These are phyloP conservation scores for Panzeria rudis DNA, from an alignment of 2,888 invertebrate species.

Conservation along the genomic window DNA sequence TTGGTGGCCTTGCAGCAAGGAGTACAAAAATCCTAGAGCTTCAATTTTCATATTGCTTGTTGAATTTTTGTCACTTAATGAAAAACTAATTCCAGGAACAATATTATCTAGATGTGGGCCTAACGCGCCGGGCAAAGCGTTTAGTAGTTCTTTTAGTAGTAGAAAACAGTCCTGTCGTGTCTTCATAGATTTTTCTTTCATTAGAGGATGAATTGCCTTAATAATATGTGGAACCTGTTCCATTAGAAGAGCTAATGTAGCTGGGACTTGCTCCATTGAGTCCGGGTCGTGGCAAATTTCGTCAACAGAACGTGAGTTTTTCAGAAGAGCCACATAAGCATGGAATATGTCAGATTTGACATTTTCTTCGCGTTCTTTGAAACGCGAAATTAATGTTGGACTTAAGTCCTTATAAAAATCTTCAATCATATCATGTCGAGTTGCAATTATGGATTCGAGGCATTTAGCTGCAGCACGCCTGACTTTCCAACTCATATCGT, in stretches of 20 bases:
- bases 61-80: constrained; percentile 95
- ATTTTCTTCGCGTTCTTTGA: constrained; percentile 99
- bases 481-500: constrained; percentile 99
- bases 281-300: constrained; percentile 87
- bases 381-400: constrained; percentile 95
- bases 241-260: constrained; percentile 87
- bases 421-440: constrained; percentile 94
- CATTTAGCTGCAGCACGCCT: constrained; percentile 98
- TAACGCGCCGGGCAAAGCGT: constrained; percentile 94
- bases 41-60: constrained; percentile 99
- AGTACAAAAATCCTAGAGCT: constrained; percentile 92
- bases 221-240: constrained; percentile 90
- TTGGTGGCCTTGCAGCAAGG: constrained; percentile 82
- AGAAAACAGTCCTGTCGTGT: constrained; percentile 96
- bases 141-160: constrained; percentile 94
- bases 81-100: constrained; percentile 95
- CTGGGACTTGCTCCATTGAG: constrained; percentile 89
- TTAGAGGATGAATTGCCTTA: constrained; percentile 93
- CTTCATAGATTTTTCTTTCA: constrained; percentile 94
- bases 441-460: constrained; percentile 96
- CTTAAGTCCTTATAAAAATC: constrained; percentile 95
- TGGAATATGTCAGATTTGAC: constrained; percentile 99
- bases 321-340: constrained; percentile 95
- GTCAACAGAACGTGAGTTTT: constrained; percentile 92
- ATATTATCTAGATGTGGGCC: constrained; percentile 92